A percentile compares a stretch with the other conserved stretches of the same genome.
These are phyloP conservation scores for Oreochromis niloticus DNA, from an alignment of 2,113 vertebrate species.

Conservation along the genomic window DNA sequence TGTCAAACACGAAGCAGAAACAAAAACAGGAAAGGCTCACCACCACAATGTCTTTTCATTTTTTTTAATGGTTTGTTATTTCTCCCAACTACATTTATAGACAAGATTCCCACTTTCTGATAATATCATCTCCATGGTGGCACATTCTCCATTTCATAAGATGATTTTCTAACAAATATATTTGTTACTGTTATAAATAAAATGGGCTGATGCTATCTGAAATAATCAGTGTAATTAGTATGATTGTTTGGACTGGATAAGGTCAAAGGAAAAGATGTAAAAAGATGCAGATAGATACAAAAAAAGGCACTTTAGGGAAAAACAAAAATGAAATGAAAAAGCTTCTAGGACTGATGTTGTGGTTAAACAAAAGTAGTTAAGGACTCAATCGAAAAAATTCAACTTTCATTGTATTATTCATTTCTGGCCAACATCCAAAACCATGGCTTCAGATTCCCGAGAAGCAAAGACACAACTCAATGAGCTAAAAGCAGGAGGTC, in stretches of 20 bases:
- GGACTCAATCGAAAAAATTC: not conserved
- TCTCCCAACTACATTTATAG: not conserved
- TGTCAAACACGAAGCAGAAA: conserved; percentile 24
- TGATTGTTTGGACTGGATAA: not conserved
- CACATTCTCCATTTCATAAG: not conserved
- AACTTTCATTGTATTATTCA: conserved; percentile 47
- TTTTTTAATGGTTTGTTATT: not conserved
- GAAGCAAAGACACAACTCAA: conserved; percentile 54
- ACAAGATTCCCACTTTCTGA: not conserved
- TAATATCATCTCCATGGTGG: not conserved
- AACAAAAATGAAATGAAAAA: not conserved
- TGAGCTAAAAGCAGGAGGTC: conserved; percentile 62
- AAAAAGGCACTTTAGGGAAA: not conserved
- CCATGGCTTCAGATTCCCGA: conserved; percentile 56
- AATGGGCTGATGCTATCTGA: not conserved
- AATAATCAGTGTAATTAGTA: not conserved
- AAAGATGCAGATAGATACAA: not conserved
- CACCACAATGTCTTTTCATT: not conserved
- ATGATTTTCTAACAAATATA: not conserved
- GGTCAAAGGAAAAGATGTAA: not conserved
- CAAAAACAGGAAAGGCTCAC: not conserved
- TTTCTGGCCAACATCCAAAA: conserved; percentile 50
- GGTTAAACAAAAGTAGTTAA: not conserved
- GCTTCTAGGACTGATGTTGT: not conserved
- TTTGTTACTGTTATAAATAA: not conserved